Evolutionary conservation across 2,888 invertebrate species (phyloP).

Genomic region (Ochropleura plecta): DNA sequence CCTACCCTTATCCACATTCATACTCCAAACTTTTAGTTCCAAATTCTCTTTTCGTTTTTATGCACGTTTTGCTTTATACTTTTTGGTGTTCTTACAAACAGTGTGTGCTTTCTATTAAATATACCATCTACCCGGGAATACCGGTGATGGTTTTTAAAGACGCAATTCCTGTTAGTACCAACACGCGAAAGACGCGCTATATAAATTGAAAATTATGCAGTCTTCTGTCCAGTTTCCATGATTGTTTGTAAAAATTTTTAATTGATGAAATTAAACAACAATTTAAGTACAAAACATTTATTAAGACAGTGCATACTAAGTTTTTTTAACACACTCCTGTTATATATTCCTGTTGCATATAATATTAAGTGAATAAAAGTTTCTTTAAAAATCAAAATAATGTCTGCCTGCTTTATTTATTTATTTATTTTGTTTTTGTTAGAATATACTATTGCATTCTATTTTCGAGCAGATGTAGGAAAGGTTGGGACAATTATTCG

Average conservation of each 20-base stretch:
- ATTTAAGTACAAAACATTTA: not conserved
- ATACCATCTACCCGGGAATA: constrained; percentile 4
- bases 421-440: not conserved
- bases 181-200: not conserved
- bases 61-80: constrained; percentile 23
- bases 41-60: constrained; percentile 1
- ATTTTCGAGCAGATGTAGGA: constrained; percentile 40
- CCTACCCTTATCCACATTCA: not conserved
- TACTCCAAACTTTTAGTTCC: not conserved
- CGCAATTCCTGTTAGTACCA: not conserved
- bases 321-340: not conserved
- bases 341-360: not conserved
- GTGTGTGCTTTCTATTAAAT: constrained; percentile 17
- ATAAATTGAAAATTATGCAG: not conserved
- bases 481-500: constrained; percentile 35
- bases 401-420: not conserved
- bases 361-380: not conserved
- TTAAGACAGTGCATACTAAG: not conserved
- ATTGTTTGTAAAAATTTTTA: not conserved
- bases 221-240: not conserved
- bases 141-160: not conserved
- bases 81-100: constrained; percentile 50
- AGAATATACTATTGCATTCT: constrained; percentile 34
- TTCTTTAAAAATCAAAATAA: constrained; percentile 11
- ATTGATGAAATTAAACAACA: not conserved